Percentiles rank a stretch among this genome's conserved stretches.
Evolutionary conservation across 2,113 vertebrate species (phyloP).

Genomic region (Zosterops borbonicus): DNA sequence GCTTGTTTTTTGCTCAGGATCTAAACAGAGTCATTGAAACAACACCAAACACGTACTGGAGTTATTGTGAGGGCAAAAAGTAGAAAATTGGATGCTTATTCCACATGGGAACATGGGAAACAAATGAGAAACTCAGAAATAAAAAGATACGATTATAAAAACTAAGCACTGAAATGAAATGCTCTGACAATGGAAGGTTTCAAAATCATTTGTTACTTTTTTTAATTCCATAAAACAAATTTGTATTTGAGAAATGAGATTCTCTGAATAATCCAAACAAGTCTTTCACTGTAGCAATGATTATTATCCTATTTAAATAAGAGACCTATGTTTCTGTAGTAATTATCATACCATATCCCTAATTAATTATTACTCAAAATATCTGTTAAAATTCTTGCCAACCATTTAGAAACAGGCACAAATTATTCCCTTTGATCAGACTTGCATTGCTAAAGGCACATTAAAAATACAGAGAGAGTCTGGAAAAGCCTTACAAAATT

Average conservation of each 20-base stretch:
- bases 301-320: slow-evolving; percentile 69
- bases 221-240: slow-evolving; percentile 33
- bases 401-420: slow-evolving; percentile 63
- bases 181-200: background rate
- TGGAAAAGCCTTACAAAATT: slow-evolving; percentile 58
- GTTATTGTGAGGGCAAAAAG: background rate
- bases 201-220: slow-evolving; percentile 18
- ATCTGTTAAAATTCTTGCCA: slow-evolving; percentile 71
- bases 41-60: background rate
- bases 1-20: background rate
- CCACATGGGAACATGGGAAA: background rate
- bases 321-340: slow-evolving; percentile 65
- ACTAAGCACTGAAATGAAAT: background rate
- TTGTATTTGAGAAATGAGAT: slow-evolving; percentile 55
- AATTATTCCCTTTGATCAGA: slow-evolving; percentile 70
- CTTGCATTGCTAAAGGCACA: slow-evolving; percentile 67
- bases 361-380: slow-evolving; percentile 73
- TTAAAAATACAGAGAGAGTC: slow-evolving; percentile 59
- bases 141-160: background rate
- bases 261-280: slow-evolving; percentile 59
- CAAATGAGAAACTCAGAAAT: background rate
- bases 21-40: background rate
- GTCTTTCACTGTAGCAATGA: slow-evolving; percentile 57
- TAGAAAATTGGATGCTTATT: background rate
- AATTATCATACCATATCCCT: slow-evolving; percentile 64